phyloP scores from a whole-genome alignment of 92 coral and sea anemone genomes.

The Pocillopora grandis region DNA sequence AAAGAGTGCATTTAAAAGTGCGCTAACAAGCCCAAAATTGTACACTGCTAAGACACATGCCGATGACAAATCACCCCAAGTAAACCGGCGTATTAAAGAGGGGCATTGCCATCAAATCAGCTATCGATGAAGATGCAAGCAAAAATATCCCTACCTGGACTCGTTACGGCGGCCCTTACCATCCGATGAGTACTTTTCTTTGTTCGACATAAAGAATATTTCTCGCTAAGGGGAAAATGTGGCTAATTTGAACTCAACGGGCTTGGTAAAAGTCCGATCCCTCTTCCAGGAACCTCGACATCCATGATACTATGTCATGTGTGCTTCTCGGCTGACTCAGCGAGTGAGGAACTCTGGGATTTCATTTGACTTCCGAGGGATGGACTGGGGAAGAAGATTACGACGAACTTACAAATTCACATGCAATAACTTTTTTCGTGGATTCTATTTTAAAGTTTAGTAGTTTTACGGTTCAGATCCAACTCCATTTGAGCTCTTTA shows the following conservation, averaged over 20 bases:
- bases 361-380: not conserved
- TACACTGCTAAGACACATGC: not conserved
- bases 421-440: constrained; percentile 26
- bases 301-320: constrained; percentile 25
- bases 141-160: constrained; percentile 26
- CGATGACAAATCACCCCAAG: not conserved
- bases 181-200: constrained; percentile 36
- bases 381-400: constrained; percentile 34
- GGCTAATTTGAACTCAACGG: not conserved
- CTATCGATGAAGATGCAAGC: not conserved
- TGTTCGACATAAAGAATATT: constrained; percentile 56
- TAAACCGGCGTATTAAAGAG: not conserved
- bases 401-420: constrained; percentile 20
- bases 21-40: not conserved
- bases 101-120: not conserved
- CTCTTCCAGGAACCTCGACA: not conserved
- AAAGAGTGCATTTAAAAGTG: not conserved
- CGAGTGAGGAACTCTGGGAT: constrained; percentile 27
- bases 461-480: not conserved
- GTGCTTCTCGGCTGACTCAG: constrained; percentile 13
- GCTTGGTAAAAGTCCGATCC: not conserved
- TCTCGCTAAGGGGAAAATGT: not conserved
- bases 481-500: constrained; percentile 2
- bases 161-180: constrained; percentile 34
- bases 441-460: not conserved